Conservation (phyloP, 2,888 invertebrate species). For the Phalangium opilio region DNA sequence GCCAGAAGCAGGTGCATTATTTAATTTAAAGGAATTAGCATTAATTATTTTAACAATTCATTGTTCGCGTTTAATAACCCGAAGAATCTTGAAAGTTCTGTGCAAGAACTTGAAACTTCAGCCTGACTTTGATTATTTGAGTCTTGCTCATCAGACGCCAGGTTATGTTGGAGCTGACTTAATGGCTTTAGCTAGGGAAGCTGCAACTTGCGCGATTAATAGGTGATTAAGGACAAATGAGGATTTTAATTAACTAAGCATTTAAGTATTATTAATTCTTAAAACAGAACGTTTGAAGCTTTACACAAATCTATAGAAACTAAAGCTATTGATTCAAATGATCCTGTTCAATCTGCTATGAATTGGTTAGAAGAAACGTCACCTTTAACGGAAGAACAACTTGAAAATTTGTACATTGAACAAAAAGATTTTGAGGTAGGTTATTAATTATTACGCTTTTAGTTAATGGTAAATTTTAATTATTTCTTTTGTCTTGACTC, state of each 20-base stretch:
- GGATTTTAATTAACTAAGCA: too few relatives aligned
- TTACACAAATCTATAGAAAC: too few relatives aligned
- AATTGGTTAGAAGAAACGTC: constrained; percentile 7
- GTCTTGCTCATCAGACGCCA: constrained; percentile 70
- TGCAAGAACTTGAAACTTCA: constrained; percentile 53
- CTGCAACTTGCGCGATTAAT: constrained; percentile 72
- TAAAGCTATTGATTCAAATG: not conserved
- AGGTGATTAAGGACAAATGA: constrained; percentile 29
- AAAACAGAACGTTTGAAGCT: too few relatives aligned
- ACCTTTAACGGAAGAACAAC: constrained; percentile 7
- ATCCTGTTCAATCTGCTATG: constrained; percentile 3
- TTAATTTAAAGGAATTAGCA: not conserved
- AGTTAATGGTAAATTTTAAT: not conserved
- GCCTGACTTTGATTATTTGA: constrained; percentile 51
- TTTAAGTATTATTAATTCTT: too few relatives aligned
- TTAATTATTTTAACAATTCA: not conserved
- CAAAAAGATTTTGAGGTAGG: constrained; percentile 47
- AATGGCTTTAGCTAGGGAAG: constrained; percentile 66
- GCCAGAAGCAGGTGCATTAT: constrained; percentile 48
- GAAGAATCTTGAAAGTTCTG: constrained; percentile 57
- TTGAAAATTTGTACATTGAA: constrained; percentile 27
- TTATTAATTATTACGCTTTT: not conserved
- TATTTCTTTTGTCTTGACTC: not conserved
- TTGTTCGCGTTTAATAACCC: too few relatives aligned
- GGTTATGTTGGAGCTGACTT: constrained; percentile 95